phyloP scores from a whole-genome alignment of 2,888 invertebrate genomes.

The Xestobium rufovillosum region DNA sequence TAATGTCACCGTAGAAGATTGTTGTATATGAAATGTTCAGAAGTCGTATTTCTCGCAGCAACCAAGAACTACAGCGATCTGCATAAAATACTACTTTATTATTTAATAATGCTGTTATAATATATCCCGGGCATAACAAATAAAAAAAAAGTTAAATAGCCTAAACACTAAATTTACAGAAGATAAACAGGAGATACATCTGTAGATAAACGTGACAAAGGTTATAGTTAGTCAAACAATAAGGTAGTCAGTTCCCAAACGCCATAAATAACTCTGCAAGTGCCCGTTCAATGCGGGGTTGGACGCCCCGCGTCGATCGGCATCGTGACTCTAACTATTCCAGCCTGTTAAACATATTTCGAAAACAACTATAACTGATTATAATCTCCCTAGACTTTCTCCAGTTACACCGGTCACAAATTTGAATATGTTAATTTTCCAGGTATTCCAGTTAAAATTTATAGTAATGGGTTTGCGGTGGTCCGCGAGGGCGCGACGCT shows the following conservation, averaged over 20 bases:
- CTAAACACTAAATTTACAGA: conserved; percentile 43
- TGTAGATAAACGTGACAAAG: conserved; percentile 44
- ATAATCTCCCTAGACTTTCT: conserved; percentile 28
- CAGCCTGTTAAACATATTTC: conserved; percentile 27
- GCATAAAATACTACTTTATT: too few relatives aligned
- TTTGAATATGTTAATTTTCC: conserved; percentile 39
- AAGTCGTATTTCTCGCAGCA: too few relatives aligned
- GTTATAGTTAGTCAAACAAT: conserved; percentile 45
- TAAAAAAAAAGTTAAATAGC: conserved; percentile 39
- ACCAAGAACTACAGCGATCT: too few relatives aligned
- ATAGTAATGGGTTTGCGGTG: conserved; percentile 37
- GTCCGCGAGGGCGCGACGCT: conserved; percentile 34
- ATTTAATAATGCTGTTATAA: too few relatives aligned
- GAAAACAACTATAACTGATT: conserved; percentile 38
- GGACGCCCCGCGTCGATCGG: conserved; percentile 30
- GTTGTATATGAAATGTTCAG: too few relatives aligned
- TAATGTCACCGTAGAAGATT: too few relatives aligned
- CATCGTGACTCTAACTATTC: conserved; percentile 27
- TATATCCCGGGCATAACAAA: too few relatives aligned
- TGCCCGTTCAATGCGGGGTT: conserved; percentile 33
- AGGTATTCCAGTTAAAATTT: conserved; percentile 34
- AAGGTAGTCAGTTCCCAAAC: conserved; percentile 41
- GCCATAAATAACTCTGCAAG: conserved; percentile 42
- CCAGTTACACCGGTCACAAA: conserved; percentile 21
- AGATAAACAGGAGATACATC: conserved; percentile 43